These are phyloP conservation scores for Bolinopsis microptera DNA, from an alignment of 37 sponge, comb jelly and placozoan genomes.

Conservation along the genomic window DNA sequence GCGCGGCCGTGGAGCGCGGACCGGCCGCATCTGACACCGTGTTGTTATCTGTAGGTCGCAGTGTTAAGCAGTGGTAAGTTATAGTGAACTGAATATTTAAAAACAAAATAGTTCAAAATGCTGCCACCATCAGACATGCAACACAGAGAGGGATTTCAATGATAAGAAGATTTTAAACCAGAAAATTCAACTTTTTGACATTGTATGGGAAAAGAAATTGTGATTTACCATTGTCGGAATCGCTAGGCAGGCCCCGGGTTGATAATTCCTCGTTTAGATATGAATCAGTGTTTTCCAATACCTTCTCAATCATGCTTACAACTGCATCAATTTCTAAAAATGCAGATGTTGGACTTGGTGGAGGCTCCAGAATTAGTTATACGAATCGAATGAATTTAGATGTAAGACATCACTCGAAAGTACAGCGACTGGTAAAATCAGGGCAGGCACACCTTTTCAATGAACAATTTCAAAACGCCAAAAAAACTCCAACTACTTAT, in stretches of 20 bases:
- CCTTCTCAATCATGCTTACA: slow-evolving; percentile 20
- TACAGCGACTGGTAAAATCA: background rate
- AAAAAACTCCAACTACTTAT: background rate
- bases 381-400: background rate
- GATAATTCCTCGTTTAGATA: slow-evolving; percentile 3
- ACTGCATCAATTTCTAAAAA: slow-evolving; percentile 46
- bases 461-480: background rate
- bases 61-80: background rate
- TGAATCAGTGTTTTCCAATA: slow-evolving; percentile 31
- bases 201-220: background rate
- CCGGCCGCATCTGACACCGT: background rate
- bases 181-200: background rate
- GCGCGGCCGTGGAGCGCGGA: background rate
- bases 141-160: background rate
- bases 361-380: background rate
- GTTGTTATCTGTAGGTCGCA: background rate
- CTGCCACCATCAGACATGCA: background rate
- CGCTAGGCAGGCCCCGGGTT: background rate
- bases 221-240: slow-evolving; percentile 26
- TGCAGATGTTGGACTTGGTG: background rate
- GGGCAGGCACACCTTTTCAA: background rate
- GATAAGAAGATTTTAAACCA: background rate
- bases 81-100: background rate
- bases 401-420: background rate
- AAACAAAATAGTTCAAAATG: background rate